Evolutionary conservation across 2,888 invertebrate species (phyloP).

Genomic region (Brenthis hecate): DNA sequence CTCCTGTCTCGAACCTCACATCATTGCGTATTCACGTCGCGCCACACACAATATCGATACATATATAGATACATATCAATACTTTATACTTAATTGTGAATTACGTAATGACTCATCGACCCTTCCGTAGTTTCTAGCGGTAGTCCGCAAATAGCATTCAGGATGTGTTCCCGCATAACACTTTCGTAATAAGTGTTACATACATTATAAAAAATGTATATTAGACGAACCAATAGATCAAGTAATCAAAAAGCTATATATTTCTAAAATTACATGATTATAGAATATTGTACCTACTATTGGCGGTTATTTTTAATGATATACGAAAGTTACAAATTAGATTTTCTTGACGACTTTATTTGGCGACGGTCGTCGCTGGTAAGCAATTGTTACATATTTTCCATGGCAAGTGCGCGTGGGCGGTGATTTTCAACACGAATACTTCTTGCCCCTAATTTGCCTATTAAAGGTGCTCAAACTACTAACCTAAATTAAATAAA

Average conservation of each 20-base stretch:
- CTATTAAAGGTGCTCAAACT: conserved; percentile 17
- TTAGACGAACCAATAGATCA: no score
- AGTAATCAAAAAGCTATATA: no score
- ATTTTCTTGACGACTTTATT: no score
- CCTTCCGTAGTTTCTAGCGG: conserved; percentile 37
- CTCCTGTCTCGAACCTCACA: conserved; percentile 22
- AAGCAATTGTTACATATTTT: conserved; percentile 1
- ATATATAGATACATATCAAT: conserved; percentile 25
- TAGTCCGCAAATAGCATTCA: conserved; percentile 27
- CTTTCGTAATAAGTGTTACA: conserved; percentile 18
- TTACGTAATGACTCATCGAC: conserved; percentile 34
- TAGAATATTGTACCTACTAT: no score
- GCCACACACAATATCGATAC: conserved; percentile 31
- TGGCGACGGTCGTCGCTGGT: not conserved
- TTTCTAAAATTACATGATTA: no score
- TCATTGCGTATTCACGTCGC: conserved; percentile 37
- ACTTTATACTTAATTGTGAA: conserved; percentile 25
- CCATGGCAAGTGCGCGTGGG: conserved; percentile 15
- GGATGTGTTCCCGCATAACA: conserved; percentile 19
- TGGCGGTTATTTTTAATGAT: no score
- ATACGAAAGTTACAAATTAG: not conserved
- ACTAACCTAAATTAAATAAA: conserved; percentile 14
- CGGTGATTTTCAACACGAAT: conserved; percentile 22
- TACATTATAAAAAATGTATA: not conserved
- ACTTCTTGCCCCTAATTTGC: conserved; percentile 27